Base-by-base conservation (phyloP, 2,888 invertebrate species). In the Micoletzkya japonica region DNA sequence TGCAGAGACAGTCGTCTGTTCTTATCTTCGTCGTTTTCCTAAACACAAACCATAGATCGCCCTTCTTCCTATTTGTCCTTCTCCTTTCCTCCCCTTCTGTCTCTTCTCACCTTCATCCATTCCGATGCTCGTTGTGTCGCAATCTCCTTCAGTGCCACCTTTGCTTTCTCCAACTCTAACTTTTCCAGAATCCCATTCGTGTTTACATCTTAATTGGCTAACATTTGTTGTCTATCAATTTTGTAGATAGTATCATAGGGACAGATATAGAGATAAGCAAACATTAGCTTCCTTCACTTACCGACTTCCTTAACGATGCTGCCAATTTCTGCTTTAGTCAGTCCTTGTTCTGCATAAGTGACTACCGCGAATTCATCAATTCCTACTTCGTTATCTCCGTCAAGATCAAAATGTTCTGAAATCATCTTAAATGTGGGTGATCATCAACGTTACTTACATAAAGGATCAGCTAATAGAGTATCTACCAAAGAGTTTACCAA, bases 261-360 rank as follows among this genome's bases (percentile, higher is more conserved):
- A 54, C 17, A 14, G 26, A 4, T 54, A 17, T 30, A 32, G 4
- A 56, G 7, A 26, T 50, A 2, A 50, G 50, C 17, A 17, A 6
- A 26, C 26, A 26, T 50, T 26, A 26, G 50, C 17, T 50, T 2
- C 50, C n/a, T 50, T 6, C 1, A 6, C 7, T 6, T n/a, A n/a
- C 24, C 34, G 14, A 17, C 59, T 34, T 59, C 68, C 68, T 68
- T 68, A n/a, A 68, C 68, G 24, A 68, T 68, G 32, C 44, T 49
- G n/a, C 57, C 68, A 4, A 68, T 57, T 34, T 68, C 68, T 49
- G 49, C 68, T 49, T 68, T 68, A 58, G 57, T 68, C 44, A 68
- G 4, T 26, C 68, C 68, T 28, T 58, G 57, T 49, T 68, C 68
- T n/a, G 68, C 68, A 49, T 50, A 68, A 2, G 58, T 24, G 44